phyloP scores from a whole-genome alignment of 2,113 vertebrate species.

The Tamias sibiricus region DNA sequence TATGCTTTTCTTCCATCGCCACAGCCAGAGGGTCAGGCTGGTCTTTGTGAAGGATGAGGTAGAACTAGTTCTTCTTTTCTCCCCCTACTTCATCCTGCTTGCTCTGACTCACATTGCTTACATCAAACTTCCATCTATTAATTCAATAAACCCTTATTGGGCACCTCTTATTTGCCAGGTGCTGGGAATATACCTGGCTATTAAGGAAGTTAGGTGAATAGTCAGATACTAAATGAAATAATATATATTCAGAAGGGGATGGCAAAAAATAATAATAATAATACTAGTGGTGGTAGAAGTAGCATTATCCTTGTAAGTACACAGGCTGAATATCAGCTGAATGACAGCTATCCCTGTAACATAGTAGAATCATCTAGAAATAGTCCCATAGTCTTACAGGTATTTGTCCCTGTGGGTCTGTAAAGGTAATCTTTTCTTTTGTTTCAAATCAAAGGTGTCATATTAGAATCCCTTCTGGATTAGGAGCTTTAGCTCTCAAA shows the following conservation, averaged over 20 bases:
- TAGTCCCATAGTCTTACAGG: background rate
- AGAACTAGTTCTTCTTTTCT: background rate
- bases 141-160: background rate
- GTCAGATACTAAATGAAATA: background rate
- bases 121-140: background rate
- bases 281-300: background rate
- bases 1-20: background rate
- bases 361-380: conserved; percentile 20
- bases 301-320: background rate
- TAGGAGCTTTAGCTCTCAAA: background rate
- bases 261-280: background rate
- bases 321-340: background rate
- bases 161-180: background rate
- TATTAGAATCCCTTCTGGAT: conserved; percentile 2
- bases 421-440: background rate
- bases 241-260: background rate
- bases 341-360: background rate
- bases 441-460: background rate
- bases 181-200: background rate
- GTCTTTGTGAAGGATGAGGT: background rate
- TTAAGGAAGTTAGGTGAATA: background rate
- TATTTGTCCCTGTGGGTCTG: background rate
- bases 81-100: background rate
- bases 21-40: background rate
- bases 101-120: background rate